These are phyloP conservation scores for Xylota sylvarum DNA, from an alignment of 2,888 invertebrate genomes.

Conservation along the genomic window DNA sequence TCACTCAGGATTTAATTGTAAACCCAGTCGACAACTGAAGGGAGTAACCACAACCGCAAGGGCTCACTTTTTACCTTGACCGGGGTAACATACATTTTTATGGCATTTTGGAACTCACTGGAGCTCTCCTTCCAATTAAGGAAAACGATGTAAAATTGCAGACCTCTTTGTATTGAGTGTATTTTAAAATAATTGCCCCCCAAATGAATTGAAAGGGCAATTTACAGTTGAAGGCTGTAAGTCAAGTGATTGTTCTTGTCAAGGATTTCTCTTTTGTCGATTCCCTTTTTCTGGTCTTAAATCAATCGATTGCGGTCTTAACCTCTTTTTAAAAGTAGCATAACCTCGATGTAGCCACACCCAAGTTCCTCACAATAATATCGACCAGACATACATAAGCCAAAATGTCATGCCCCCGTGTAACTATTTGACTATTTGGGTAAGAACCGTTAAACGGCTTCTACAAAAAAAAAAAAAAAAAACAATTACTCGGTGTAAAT, in stretches of 20 bases:
- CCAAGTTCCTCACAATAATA: too few relatives aligned
- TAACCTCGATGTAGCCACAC: background rate
- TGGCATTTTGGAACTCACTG: slow-evolving; percentile 9
- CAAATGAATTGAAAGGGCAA: background rate
- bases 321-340: background rate
- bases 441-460: slow-evolving; percentile 28
- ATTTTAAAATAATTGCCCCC: slow-evolving; percentile 17
- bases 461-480: slow-evolving; percentile 8
- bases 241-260: slow-evolving; percentile 1
- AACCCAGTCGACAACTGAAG: slow-evolving; percentile 23
- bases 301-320: background rate
- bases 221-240: slow-evolving; percentile 6
- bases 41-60: slow-evolving; percentile 5
- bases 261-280: slow-evolving; percentile 1
- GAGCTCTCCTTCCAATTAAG: slow-evolving; percentile 40
- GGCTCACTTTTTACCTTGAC: slow-evolving; percentile 29
- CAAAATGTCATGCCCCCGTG: slow-evolving; percentile 1
- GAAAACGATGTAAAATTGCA: slow-evolving; percentile 14
- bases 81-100: slow-evolving; percentile 16
- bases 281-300: background rate
- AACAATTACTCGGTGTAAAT: slow-evolving; percentile 42
- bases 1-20: slow-evolving; percentile 11
- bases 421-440: slow-evolving; percentile 26
- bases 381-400: background rate
- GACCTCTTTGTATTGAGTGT: background rate